Conservation (phyloP, 2,797 vertebrate species). For the Aselliscus stoliczkanus region DNA sequence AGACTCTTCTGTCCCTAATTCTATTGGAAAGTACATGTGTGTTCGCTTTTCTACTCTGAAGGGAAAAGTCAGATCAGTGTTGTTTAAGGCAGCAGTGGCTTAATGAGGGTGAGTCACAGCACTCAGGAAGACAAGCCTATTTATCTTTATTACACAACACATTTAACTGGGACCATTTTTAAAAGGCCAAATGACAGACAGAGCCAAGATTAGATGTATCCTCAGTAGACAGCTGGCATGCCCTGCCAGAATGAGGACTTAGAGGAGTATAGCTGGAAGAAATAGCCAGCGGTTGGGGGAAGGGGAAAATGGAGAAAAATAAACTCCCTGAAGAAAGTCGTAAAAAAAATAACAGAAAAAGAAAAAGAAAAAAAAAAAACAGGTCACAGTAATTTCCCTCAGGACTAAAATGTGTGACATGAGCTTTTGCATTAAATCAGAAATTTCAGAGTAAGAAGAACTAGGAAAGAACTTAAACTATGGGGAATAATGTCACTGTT, state of each 20-base stretch:
- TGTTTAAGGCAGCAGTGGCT: constrained; percentile 45
- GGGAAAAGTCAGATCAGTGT: constrained; percentile 40
- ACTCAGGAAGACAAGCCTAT: constrained; percentile 58
- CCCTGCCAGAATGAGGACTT: constrained; percentile 40
- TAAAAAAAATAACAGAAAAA: too few species aligned
- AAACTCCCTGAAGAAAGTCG: constrained; percentile 32
- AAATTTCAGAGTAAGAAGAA: constrained; percentile 34
- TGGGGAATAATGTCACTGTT: background rate
- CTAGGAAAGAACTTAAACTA: background rate
- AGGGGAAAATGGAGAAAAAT: background rate
- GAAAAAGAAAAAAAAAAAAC: too few species aligned
- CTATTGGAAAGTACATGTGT: background rate
- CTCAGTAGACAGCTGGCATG: constrained; percentile 5
- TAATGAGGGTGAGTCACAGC: constrained; percentile 45
- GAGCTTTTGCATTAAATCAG: constrained; percentile 41
- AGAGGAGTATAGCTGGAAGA: constrained; percentile 17
- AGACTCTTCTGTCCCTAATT: background rate
- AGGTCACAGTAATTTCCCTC: constrained; percentile 58
- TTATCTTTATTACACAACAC: constrained; percentile 67
- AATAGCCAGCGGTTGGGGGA: background rate
- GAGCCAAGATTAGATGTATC: constrained; percentile 58
- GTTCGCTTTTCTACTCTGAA: constrained; percentile 10
- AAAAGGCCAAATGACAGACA: constrained; percentile 48
- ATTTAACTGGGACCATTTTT: constrained; percentile 50
- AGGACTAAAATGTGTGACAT: constrained; percentile 28